These are phyloP conservation scores for Clinocottus analis DNA, from an alignment of 2,113 vertebrate genomes.

Conservation along the genomic window DNA sequence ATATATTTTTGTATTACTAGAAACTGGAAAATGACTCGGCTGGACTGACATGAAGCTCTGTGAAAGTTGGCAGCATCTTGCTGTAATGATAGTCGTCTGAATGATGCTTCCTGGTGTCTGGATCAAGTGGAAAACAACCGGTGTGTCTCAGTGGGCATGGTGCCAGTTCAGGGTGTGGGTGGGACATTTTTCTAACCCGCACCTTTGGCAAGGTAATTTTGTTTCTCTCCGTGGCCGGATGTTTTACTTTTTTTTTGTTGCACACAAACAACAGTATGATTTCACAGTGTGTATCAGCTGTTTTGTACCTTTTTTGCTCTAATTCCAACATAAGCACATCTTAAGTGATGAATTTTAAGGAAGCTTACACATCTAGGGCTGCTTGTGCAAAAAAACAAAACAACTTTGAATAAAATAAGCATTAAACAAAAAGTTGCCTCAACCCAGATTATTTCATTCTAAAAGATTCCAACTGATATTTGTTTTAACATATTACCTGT, in stretches of 20 bases:
- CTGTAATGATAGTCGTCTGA: slow-evolving; percentile 52
- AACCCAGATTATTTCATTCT: too few relatives aligned
- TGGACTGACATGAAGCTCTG: slow-evolving; percentile 2
- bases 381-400: background rate
- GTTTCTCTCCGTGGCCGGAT: background rate
- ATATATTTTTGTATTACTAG: background rate
- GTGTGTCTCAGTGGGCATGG: slow-evolving; percentile 23
- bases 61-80: slow-evolving; percentile 23
- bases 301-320: background rate
- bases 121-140: slow-evolving; percentile 51
- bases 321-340: background rate
- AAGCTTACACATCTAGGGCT: too few relatives aligned
- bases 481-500: background rate
- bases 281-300: background rate
- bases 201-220: slow-evolving; percentile 6
- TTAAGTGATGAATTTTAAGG: background rate
- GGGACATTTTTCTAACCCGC: background rate
- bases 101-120: slow-evolving; percentile 56
- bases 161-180: slow-evolving; percentile 46
- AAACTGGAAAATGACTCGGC: background rate
- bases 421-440: background rate
- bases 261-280: background rate
- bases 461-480: background rate
- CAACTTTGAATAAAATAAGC: background rate
- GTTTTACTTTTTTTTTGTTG: background rate